Evolutionary conservation across 2,113 vertebrate genomes (phyloP).

Genomic region (Pogona vitticeps): DNA sequence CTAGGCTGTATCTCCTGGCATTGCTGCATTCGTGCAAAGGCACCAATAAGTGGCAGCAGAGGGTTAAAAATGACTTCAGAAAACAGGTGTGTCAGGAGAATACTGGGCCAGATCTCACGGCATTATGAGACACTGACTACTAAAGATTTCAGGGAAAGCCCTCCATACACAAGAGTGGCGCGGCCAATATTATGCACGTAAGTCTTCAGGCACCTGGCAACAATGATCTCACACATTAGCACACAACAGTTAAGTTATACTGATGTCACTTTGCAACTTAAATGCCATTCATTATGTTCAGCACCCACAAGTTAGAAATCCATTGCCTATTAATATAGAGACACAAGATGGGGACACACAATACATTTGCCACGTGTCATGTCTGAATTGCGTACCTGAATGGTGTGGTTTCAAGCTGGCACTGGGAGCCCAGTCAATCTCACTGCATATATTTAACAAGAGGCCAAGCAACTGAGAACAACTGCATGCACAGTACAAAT

Average conservation of each 20-base stretch:
- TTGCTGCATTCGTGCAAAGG: not conserved
- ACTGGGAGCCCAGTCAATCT: not conserved
- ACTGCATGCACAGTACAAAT: not conserved
- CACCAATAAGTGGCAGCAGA: not conserved
- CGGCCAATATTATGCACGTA: not conserved
- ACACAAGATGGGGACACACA: not conserved
- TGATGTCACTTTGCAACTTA: not conserved
- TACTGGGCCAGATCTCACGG: not conserved
- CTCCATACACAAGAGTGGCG: not conserved
- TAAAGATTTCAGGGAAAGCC: constrained; percentile 8
- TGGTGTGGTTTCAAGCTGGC: constrained; percentile 2
- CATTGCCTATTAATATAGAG: not conserved
- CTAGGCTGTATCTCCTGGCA: not conserved
- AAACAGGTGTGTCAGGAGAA: not conserved
- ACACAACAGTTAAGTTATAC: not conserved
- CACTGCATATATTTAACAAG: not conserved
- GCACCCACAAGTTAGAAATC: not conserved
- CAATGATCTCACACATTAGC: not conserved
- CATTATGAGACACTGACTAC: not conserved
- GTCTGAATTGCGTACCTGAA: not conserved
- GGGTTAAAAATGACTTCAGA: not conserved
- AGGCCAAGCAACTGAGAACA: not conserved
- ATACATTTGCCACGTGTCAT: not conserved
- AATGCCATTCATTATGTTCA: not conserved
- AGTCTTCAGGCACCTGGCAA: not conserved